These are phyloP conservation scores for Nyctereutes procyonoides DNA, from an alignment of 2,113 vertebrate species.

Conservation along the genomic window DNA sequence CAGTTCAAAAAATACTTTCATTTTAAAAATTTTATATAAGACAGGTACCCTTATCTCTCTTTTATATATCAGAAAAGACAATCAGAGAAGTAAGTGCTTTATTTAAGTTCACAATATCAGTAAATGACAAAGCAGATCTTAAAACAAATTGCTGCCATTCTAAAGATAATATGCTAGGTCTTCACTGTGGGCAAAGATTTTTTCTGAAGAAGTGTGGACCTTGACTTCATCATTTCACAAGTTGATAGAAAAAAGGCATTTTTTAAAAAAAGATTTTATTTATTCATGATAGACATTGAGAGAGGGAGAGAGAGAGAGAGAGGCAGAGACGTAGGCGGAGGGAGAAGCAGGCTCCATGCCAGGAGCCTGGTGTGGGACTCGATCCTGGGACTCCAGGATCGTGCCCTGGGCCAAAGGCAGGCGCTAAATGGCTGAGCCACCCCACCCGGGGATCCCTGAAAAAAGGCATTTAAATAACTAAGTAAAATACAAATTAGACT, in stretches of 20 bases:
- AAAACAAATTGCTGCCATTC: conserved; percentile 10
- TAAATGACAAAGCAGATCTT: conserved; percentile 1
- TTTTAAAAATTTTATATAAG: conserved; percentile 12
- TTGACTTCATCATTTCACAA: conserved; percentile 4
- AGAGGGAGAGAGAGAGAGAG: too few species aligned
- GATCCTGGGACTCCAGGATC: too few species aligned
- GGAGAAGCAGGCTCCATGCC: too few species aligned
- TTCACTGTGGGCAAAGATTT: not conserved
- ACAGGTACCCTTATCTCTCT: not conserved
- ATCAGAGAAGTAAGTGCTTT: not conserved
- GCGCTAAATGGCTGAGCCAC: too few species aligned
- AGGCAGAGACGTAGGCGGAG: too few species aligned
- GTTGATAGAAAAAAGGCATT: not conserved
- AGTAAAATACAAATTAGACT: not conserved
- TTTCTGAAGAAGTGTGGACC: not conserved
- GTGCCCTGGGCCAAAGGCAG: too few species aligned
- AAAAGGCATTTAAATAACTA: not conserved
- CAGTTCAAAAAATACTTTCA: not conserved
- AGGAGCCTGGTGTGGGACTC: too few species aligned
- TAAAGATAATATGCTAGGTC: not conserved
- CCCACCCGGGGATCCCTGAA: not conserved
- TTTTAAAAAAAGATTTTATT: too few species aligned
- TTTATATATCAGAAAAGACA: not conserved
- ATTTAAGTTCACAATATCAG: not conserved
- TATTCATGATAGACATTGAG: too few species aligned